Evolutionary conservation across 35 echinoderm and acorn worm genomes (phyloP).

Genomic region (Chiridota heheva): DNA sequence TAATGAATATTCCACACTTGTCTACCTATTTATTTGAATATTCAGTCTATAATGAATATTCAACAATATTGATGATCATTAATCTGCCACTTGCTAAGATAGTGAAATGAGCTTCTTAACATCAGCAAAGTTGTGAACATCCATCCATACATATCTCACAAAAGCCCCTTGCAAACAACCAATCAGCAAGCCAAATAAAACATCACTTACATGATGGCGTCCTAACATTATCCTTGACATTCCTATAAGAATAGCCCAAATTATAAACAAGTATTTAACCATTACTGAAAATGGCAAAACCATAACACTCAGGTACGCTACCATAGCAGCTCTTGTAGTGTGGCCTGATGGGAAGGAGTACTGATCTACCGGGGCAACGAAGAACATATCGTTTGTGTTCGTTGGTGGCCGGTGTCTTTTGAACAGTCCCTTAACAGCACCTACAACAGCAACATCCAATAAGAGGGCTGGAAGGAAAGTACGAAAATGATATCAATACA

Average conservation of each 20-base stretch:
- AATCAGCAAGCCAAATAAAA: conserved; percentile 70
- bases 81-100: no score
- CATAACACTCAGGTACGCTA: conserved; percentile 36
- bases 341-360: conserved; percentile 97
- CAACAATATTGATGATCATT: no score
- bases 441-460: conserved; percentile 69
- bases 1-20: no score
- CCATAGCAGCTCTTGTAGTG: conserved; percentile 70
- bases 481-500: no score
- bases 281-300: conserved; percentile 23
- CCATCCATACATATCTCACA: conserved; percentile 60
- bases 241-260: conserved; percentile 53
- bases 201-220: conserved; percentile 79
- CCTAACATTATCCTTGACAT: conserved; percentile 79
- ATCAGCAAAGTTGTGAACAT: conserved; percentile 25
- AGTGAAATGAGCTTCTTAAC: no score
- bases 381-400: conserved; percentile 80
- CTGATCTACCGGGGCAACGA: conserved; percentile 77
- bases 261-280: background rate
- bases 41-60: no score
- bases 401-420: conserved; percentile 60
- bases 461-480: conserved; percentile 52
- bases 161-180: conserved; percentile 69
- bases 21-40: no score
- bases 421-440: conserved; percentile 70